Base-by-base conservation (phyloP, 2,888 invertebrate species). In the Rambutsinella grinnellia region DNA sequence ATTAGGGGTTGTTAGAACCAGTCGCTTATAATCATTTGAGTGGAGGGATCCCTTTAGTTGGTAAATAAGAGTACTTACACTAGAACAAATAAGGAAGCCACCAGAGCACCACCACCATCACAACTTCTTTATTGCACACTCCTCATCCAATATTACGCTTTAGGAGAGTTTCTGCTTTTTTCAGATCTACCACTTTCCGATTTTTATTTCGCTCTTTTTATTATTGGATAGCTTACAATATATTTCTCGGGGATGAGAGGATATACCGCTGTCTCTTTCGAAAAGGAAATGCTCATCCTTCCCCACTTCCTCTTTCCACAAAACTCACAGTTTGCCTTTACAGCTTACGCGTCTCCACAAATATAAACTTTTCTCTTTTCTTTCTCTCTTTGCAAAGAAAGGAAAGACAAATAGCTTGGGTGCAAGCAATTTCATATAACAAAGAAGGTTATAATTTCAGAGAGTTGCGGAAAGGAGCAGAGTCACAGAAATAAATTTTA, bases 1-100 rank as follows among this genome's bases (percentile, higher is more conserved):
- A 75, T 75, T 75, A 68, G 62, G 75, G 75, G 68, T 63, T 75
- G 74, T 75, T 75, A 68, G 36, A 27, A 26, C 2, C 58, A 27
- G 28, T n/a, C n/a, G n/a, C n/a, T n/a, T n/a, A n/a, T n/a, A n/a
- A n/a, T n/a, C n/a, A n/a, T n/a, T n/a, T n/a, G n/a, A n/a, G n/a
- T n/a, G n/a, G n/a, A n/a, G n/a, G n/a, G n/a, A n/a, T n/a, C n/a
- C n/a, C n/a, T n/a, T n/a, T n/a, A n/a, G n/a, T n/a, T n/a, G n/a
- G n/a, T 57, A 53, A 63, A 63, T 27, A 53, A 44, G 36, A 21
- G 53, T 53, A 23, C 53, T 28, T 13, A 13, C 10, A 13, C 44
- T 10, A 10, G 44, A 13, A 10, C 8, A 44, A 44, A 44, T 44
- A 44, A 8, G 10, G 10, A 44, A 44, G 8, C 13, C 8, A 8